These are phyloP conservation scores for Procavia capensis DNA, from an alignment of 2,113 vertebrate species.

Conservation along the genomic window DNA sequence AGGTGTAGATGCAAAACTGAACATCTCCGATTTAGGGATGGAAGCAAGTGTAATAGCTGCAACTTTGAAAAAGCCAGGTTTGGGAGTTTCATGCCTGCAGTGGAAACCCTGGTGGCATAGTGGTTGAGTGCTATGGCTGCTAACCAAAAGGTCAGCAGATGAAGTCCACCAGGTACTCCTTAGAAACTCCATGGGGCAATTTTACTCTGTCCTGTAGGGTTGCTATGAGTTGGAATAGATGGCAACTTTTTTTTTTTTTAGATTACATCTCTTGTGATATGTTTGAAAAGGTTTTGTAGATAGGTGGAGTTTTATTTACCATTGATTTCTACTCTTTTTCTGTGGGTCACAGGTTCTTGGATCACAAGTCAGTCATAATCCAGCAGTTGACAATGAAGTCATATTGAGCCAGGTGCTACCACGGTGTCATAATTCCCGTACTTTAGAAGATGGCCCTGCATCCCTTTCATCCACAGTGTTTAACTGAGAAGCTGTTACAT, in stretches of 20 bases:
- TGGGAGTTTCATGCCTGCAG: neutral
- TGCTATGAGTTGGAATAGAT: too few species aligned
- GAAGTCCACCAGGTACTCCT: too few species aligned
- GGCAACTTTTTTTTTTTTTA: too few species aligned
- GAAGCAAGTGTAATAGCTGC: neutral
- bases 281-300: neutral
- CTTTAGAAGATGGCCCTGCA: neutral
- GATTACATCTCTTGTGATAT: neutral
- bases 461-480: neutral
- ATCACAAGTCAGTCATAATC: neutral
- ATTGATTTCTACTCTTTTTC: neutral
- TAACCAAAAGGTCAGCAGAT: too few species aligned
- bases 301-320: neutral
- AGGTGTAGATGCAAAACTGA: neutral
- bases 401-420: neutral
- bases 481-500: neutral
- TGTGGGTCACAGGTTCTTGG: neutral
- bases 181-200: too few species aligned
- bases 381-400: neutral
- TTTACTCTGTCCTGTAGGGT: too few species aligned
- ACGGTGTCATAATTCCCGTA: neutral
- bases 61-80: neutral
- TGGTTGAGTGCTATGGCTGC: too few species aligned
- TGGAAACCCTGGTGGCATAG: too few species aligned
- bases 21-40: neutral